Conservation (phyloP, 2,797 vertebrate species). For the Silurus lanzhouensis region DNA sequence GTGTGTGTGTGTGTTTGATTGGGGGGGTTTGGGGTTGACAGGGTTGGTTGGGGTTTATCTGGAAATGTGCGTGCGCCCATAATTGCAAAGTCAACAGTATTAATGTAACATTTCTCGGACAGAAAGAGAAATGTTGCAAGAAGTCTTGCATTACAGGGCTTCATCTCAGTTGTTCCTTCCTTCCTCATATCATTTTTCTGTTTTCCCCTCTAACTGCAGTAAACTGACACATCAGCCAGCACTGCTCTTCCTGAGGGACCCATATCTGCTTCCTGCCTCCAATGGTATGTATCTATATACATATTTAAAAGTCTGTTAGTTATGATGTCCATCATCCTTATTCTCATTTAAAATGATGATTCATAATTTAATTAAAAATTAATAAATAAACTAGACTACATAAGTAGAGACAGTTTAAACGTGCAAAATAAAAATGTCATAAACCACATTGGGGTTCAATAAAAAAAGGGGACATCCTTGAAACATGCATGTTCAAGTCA, state of each 20-base stretch:
- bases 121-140: slow-evolving; percentile 20
- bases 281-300: slow-evolving; percentile 77
- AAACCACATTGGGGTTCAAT: neutral
- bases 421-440: neutral
- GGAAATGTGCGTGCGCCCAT: slow-evolving; percentile 4
- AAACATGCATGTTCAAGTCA: neutral
- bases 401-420: neutral
- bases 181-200: slow-evolving; percentile 18
- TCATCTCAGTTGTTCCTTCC: slow-evolving; percentile 37
- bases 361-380: neutral
- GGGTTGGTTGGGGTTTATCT: neutral
- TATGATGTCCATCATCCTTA: neutral
- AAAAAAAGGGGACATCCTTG: neutral
- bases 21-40: too few species aligned
- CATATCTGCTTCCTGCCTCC: slow-evolving; percentile 90
- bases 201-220: slow-evolving; percentile 72
- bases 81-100: slow-evolving; percentile 24
- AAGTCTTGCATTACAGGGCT: slow-evolving; percentile 20
- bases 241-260: slow-evolving; percentile 94
- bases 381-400: neutral
- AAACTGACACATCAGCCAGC: slow-evolving; percentile 99
- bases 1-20: too few species aligned
- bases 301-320: neutral
- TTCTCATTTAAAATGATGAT: too few species aligned
- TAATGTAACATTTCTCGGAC: slow-evolving; percentile 8